Percentiles rank a stretch among this genome's conserved stretches.
Conservation (phyloP, 2,888 invertebrate genomes). For the Dolomedes plantarius region DNA sequence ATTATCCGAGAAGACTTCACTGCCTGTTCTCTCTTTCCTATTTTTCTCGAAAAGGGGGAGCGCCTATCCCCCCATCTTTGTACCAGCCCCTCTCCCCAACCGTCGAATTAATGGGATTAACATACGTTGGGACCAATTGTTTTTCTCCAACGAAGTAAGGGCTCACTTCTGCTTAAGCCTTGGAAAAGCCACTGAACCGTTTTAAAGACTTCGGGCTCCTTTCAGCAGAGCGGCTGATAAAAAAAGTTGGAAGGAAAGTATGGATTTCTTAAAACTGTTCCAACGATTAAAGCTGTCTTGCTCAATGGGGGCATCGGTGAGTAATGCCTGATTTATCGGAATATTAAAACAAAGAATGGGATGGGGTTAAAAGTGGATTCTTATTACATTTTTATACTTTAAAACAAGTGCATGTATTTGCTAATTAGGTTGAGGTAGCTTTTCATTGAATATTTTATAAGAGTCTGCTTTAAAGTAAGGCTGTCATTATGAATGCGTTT, state of each 20-base stretch:
- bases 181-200: conserved; percentile 56
- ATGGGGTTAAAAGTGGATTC: conserved; percentile 8
- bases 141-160: conserved; percentile 55
- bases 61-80: conserved; percentile 21
- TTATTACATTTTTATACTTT: neutral
- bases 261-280: conserved; percentile 48
- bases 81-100: conserved; percentile 20
- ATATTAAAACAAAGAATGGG: conserved; percentile 16
- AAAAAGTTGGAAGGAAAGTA: conserved; percentile 13
- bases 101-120: conserved; percentile 70
- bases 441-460: conserved; percentile 1
- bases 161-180: conserved; percentile 43
- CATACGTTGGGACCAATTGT: conserved; percentile 68
- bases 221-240: conserved; percentile 15
- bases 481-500: no score
- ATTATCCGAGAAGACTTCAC: conserved; percentile 62
- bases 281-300: conserved; percentile 57
- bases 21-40: conserved; percentile 56
- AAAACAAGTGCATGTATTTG: neutral
- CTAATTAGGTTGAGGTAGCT: neutral
- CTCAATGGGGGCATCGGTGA: conserved; percentile 22
- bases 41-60: conserved; percentile 28
- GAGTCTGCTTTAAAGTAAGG: no score
- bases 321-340: conserved; percentile 25
- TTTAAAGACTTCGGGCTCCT: conserved; percentile 52